Evolutionary conservation across 2,888 invertebrate species (phyloP).

Genomic region (Ennomos quercinarius): DNA sequence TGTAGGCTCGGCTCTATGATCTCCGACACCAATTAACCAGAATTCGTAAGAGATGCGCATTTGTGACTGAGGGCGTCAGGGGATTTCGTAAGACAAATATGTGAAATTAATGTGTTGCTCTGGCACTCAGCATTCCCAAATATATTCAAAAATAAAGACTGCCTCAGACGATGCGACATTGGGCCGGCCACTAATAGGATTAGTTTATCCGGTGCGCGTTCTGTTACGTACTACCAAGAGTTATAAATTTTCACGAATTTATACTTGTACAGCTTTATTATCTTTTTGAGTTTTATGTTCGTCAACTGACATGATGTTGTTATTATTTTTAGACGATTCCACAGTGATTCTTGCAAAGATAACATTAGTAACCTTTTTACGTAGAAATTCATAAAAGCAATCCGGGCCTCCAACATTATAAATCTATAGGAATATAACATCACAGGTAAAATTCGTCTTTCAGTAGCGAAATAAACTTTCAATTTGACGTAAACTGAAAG

Average conservation of each 20-base stretch:
- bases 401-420: neutral
- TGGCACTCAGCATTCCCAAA: conserved; percentile 55
- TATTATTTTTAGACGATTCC: conserved; percentile 31
- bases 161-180: conserved; percentile 41
- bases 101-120: conserved; percentile 23
- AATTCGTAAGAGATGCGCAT: conserved; percentile 20
- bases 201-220: conserved; percentile 58
- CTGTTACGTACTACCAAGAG: conserved; percentile 36
- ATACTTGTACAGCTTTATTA: conserved; percentile 42
- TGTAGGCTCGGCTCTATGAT: conserved; percentile 2
- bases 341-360: conserved; percentile 2
- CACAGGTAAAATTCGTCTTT: conserved; percentile 31
- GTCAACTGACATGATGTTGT: conserved; percentile 32
- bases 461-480: conserved; percentile 28
- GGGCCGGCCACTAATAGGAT: conserved; percentile 55
- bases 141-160: conserved; percentile 59
- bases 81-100: conserved; percentile 28
- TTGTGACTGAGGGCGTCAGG: conserved; percentile 14
- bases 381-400: neutral
- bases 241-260: conserved; percentile 37
- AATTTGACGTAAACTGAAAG: conserved; percentile 53
- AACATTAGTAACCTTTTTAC: conserved; percentile 2
- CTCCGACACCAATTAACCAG: conserved; percentile 19
- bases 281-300: conserved; percentile 39
- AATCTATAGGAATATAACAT: conserved; percentile 22